Base-by-base conservation (phyloP, 2,797 vertebrate genomes). In the Antrozous pallidus region DNA sequence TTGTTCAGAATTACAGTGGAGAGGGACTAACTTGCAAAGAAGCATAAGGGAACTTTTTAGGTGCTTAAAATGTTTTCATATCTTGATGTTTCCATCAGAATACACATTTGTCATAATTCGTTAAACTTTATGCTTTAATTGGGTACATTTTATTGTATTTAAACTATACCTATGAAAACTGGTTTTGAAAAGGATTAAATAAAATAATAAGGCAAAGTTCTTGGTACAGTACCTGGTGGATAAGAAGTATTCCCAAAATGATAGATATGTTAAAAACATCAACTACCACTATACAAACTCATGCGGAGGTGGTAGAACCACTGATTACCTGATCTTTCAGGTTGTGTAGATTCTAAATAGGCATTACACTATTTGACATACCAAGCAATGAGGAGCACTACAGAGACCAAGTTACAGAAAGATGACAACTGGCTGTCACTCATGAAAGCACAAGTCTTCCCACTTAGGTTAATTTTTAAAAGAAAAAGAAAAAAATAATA, bases 151-250 rank as follows among this genome's bases (percentile, higher is more conserved):
- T 80, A 71, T 17, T 77, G 8, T 69, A 91, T 10, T 10, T 67
- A 90, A 88, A 82, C 94, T 88, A n/a, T 31, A 91, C 11, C 26
- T 86, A 36, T 92, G 63, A 86, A 90, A 80, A 22, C 3, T 88
- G 42, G 81, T 56, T 78, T 92, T 54, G 22, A 90, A 92, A 82
- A 88, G 8, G 18, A 75, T n/a, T 86, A 77, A 80, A 49, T 92
- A 40, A 89, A 82, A 67, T 18, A 77, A 91, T 28, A 73, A 88
- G 14, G 33, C 58, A 49, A 83, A 94, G 33, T 65, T 78, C 49
- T 90, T 51, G 83, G 22, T 18, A 84, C 9, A 89, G n/a, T 71
- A 83, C 20, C 24, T 87, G 31, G 5, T 26, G 56, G 67, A 56
- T 47, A 90, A n/a, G 8, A 75, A 67, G 28, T 87, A 80, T 31